Evolutionary conservation across 2,888 invertebrate species (phyloP), one percentile per base, ranked within the genome.

Genomic region (Phortica okadai): DNA sequence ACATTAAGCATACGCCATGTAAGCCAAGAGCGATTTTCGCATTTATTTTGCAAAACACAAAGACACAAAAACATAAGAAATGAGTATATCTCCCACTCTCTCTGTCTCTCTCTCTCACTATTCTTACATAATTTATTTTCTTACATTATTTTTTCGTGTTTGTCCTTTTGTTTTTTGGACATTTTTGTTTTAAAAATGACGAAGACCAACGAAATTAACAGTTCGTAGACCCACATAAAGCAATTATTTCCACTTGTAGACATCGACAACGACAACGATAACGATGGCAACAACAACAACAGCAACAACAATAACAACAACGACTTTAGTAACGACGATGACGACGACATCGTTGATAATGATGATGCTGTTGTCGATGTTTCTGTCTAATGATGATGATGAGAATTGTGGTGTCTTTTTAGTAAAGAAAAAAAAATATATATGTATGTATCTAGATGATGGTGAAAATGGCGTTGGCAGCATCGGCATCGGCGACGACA

Each of bases 201-300:
- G 41, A 14, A 21, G 41, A 33, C 79, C 76, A 78, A 77, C 75
- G 76, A 82, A 86, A 83, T 86, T 84, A 86, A 84, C 81, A 84
- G 86, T 83, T 86, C 84, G 81, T 83, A 72, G 79, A 79, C 79
- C 79, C 78, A 21, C 45, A 42, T 25, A 62, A 74, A 16, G 42
- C 16, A 73, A 73, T 85, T 84, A 84, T 84, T 80, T 77, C 82
- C 84, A 84, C 82, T 84, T 80, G 86, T 78, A 76, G 77, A 79
- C 69, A 69, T 21, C 33, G 33, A 33, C 33, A 33, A 33, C 33
- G 33, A 33, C 33, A 33, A 33, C 33, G 33, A 33, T 33, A 33
- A 33, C 33, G 33, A 33, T 33, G 33, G 33, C 33, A 33, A 33
- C 33, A 33, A 33, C 33, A 33, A 33, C 33, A 3, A 33, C 33